phyloP scores from a whole-genome alignment of 2,113 vertebrate genomes.

The Micronycteris hirsuta region DNA sequence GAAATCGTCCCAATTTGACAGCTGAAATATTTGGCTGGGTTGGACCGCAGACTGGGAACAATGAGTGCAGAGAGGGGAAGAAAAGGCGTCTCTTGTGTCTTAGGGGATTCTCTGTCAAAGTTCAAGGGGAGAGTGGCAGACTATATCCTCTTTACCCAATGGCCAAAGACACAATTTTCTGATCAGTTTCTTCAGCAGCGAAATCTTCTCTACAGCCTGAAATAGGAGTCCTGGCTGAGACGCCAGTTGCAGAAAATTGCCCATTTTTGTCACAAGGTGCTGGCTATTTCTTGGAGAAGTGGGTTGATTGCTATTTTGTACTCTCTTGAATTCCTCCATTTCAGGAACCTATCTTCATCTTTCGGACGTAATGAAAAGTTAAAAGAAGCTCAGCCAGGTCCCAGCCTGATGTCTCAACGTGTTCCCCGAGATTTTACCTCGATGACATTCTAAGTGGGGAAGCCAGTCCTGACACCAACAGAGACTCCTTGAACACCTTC shows the following conservation, averaged over 20 bases:
- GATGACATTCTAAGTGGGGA: neutral
- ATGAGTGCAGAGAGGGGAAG: neutral
- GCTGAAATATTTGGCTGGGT: conserved; percentile 39
- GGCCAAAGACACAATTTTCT: neutral
- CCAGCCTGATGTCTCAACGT: neutral
- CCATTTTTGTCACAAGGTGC: neutral
- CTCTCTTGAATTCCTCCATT: neutral
- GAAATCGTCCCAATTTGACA: conserved; percentile 12
- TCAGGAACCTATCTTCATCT: neutral
- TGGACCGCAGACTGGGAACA: neutral
- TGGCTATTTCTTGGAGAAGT: neutral
- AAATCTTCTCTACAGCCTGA: neutral
- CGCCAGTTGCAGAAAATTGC: neutral
- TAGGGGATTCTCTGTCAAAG: neutral
- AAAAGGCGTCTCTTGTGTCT: neutral
- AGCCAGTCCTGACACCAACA: neutral
- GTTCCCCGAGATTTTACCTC: neutral
- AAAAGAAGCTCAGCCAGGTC: neutral
- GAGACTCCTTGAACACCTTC: neutral
- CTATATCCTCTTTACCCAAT: neutral
- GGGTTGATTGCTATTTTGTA: neutral
- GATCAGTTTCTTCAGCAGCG: neutral
- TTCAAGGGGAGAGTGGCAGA: neutral
- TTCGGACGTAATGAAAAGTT: neutral
- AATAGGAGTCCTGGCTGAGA: neutral